phyloP scores from a whole-genome alignment of 23 tunicate species.

The Trididemnum clinides region DNA sequence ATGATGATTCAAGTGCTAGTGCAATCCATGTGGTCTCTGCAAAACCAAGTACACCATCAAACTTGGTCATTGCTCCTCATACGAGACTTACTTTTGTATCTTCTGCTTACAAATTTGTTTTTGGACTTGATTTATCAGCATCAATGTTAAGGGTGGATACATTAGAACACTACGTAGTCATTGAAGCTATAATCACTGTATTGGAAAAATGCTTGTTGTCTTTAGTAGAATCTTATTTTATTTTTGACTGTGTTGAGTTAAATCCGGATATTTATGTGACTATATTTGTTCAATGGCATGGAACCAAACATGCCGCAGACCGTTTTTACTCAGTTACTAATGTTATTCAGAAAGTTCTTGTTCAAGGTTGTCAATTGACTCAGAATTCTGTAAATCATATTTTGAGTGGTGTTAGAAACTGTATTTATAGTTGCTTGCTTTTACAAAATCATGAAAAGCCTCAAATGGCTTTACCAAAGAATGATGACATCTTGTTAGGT shows the following conservation, averaged over 20 bases:
- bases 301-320: background rate
- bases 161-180: slow-evolving; percentile 42
- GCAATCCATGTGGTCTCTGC: background rate
- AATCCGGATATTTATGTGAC: slow-evolving; percentile 74
- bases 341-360: slow-evolving; percentile 58
- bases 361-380: slow-evolving; percentile 74
- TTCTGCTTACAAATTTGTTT: slow-evolving; percentile 73
- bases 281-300: slow-evolving; percentile 79
- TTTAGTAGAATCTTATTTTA: slow-evolving; percentile 27
- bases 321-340: background rate
- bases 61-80: background rate
- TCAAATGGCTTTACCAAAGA: slow-evolving; percentile 6
- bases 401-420: slow-evolving; percentile 16
- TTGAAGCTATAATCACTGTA: slow-evolving; percentile 54
- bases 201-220: slow-evolving; percentile 65
- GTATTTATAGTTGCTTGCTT: slow-evolving; percentile 12
- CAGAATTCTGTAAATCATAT: slow-evolving; percentile 7
- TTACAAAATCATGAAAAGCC: background rate
- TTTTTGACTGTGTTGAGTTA: background rate
- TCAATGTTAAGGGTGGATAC: slow-evolving; percentile 68
- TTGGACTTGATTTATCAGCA: slow-evolving; percentile 82
- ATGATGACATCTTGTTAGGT: slow-evolving; percentile 58
- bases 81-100: slow-evolving; percentile 76
- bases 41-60: background rate
- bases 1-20: too few species aligned